Evolutionary conservation across 2,797 vertebrate species (phyloP), one percentile per base, ranked within the genome.

Genomic region (Eurystomus glaucurus): DNA sequence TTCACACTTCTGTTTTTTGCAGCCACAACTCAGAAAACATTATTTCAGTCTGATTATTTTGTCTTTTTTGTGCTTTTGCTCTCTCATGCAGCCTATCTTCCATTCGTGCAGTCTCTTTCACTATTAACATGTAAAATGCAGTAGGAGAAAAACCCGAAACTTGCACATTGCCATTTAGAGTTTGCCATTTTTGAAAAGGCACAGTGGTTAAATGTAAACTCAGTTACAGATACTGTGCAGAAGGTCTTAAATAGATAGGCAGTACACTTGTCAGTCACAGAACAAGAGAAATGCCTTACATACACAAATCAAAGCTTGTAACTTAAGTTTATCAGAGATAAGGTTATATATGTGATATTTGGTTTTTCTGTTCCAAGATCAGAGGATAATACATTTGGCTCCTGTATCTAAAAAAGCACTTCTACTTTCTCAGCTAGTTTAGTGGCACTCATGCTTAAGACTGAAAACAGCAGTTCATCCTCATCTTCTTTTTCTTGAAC

Each of bases 211-310:
- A 77, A 57, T 54, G 68, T 80, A 65, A 69, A 88, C 54, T 61
- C 60, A 85, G 58, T 62, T 45, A 54, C 61, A 90, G 85, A 85
- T 16, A 77, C 9, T 48, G 39, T 29, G 16, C 35, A 96, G 39
- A 81, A 82, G 48, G 70, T 70, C 79, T 74, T 91, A 95, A 95
- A 95, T 81, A 86, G 74, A 72, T 29, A 87, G 50, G 77, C 68
- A 93, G 86, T 93, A 95, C 60, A 90, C 43, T 71, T 90, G 52
- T 88, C 85, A 87, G 46, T 93, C 92, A 96, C 20, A 48, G 55
- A 62, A 62, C 61, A 87, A 46, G 54, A 92, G 65, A 90, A 92
- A 90, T 81, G 33, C 19, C 33, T 83, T 86, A 78, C 16, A 65
- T 29, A 64, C 25, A 52, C 33, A 85, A 88, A 90, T 83, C 86